Base-by-base conservation (phyloP, 2,888 invertebrate genomes). In the Frankliniella fusca region DNA sequence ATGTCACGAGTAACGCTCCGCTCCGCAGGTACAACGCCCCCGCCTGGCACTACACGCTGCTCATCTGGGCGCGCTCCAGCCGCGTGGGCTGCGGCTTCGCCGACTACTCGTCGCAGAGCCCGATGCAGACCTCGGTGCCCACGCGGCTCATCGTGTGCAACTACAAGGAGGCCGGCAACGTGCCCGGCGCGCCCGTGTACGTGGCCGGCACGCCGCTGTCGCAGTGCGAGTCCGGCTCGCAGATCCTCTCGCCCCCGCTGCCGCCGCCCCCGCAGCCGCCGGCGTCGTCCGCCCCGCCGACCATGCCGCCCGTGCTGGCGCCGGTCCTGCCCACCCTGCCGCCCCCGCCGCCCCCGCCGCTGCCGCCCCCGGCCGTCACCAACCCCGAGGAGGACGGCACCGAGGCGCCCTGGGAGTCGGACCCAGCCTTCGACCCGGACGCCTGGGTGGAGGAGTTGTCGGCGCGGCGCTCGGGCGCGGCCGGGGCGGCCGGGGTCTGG, bases 111-210 rank as follows among this genome's bases (percentile, higher is more conserved):
- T 23, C 70, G 70, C 23, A 23, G 11, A 27, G 27, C 70, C 10
- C 10, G 23, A 12, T 23, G 70, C 23, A 23, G 11, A 27, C 10
- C 70, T 9, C 10, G 23, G 23, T 23, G 23, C 23, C 23, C 70
- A 27, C 70, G 5, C n/a, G 70, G 23, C 70, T 76, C 70, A 27
- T 76, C 70, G 70, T 76, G 11, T 76, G 70, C 70, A 76, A 76
- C 70, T 76, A 76, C 70, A 76, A 76, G 27, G 70, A 76, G 70
- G 70, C 23, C 70, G 70, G 70, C 9, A 76, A 76, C 23, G 70
- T 76, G 23, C 23, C 27, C 23, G 70, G 70, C 70, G 27, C 10
- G 8, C 70, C 70, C 2, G 12, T 27, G 70, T 76, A 76, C 70
- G 23, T 27, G 27, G 27, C 27, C 23, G 70, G 70, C 27, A n/a